Base-by-base conservation (phyloP, 2,797 vertebrate species). In the Chrysolophus pictus region DNA sequence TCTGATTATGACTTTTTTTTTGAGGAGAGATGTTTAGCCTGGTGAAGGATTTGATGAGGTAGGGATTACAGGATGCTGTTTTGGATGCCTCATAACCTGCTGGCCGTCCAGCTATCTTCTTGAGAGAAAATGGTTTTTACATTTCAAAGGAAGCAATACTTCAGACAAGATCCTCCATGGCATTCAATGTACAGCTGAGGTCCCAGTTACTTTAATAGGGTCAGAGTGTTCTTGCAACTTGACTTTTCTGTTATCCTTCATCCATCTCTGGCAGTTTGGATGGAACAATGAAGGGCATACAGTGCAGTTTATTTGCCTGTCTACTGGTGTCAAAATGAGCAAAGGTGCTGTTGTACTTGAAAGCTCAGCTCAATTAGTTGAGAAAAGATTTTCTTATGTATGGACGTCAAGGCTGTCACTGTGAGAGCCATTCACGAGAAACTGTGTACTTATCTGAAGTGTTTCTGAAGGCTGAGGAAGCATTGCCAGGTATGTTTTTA, bases 201-300 rank as follows among this genome's bases (percentile, higher is more conserved):
- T 62, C 29, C 14, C 23, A 3, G 59, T 68, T 26, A 49, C 37
- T 77, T 68, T 13, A 68, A 24, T 18, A 77, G 76, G 75, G 76
- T 72, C 87, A 86, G 49, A 67, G n/a, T 80, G 88, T 92, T 83
- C 76, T 74, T 76, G 53, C 28, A 72, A 46, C 53, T 62, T 84
- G 51, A 39, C 29, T 73, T 63, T 55, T 62, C 22, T 64, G 3
- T 76, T 88, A 62, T 71, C 35, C 17, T 87, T 68, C 58, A 14
- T 23, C 24, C 71, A 62, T 87, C 13, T 86, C 17, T 28, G 13
- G 15, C 28, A 88, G 62, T 42, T 76, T 80, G 58, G 53, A 87
- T 84, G 67, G 59, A 82, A 47, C 44, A 58, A 3, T 42, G 74
- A 22, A 29, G 64, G 51, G 39, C 59, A 31, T 16, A 19, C 11